Evolutionary conservation across 2,797 vertebrate genomes (phyloP), one percentile per base, ranked within the genome.

Genomic region (Pseudopleuronectes americanus): DNA sequence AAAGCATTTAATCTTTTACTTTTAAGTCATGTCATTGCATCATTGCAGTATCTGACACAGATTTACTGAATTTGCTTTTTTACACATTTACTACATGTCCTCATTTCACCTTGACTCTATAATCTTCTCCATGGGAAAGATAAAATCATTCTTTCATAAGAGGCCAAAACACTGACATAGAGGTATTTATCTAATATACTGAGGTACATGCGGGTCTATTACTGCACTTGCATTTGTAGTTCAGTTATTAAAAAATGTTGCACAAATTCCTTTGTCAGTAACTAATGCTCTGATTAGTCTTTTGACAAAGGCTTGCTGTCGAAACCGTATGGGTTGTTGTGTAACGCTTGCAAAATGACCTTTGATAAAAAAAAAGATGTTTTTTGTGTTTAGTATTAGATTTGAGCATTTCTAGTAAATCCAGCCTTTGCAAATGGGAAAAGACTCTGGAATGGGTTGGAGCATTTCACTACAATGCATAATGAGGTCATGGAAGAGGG

Each of bases 401-500:
- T 38, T 38, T 38, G 36, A 38, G 36, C 36, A 38, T 38, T 38
- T 55, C 24, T 31, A 55, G 6, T 43, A 10, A 17, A 17, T 21
- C 24, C 43, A 71, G 53, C 36, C 41, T 28, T 10, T 54, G 43
- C 60, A 66, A 43, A 33, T 28, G 57, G 68, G 65, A 82, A 71
- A 76, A 80, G 36, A 76, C 64, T 77, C 28, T 73, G 65, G 23
- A 59, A 67, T 41, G 80, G 67, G 86, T 68, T 76, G 74, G 79
- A 60, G 28, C 55, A 74, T 69, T 70, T 81, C 69, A 84, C 28
- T 84, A 79, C 68, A 81, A 81, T 79, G 73, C 76, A 76, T 78
- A 87, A 86, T 74, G 81, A 80, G 77, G 76, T 86, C 79, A 83
- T 58, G 68, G 70, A 68, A 65, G 68, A 47, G 38, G 56, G 73